Base-by-base conservation (phyloP, 64 coral and sea anemone genomes). In the Montipora cactus region DNA sequence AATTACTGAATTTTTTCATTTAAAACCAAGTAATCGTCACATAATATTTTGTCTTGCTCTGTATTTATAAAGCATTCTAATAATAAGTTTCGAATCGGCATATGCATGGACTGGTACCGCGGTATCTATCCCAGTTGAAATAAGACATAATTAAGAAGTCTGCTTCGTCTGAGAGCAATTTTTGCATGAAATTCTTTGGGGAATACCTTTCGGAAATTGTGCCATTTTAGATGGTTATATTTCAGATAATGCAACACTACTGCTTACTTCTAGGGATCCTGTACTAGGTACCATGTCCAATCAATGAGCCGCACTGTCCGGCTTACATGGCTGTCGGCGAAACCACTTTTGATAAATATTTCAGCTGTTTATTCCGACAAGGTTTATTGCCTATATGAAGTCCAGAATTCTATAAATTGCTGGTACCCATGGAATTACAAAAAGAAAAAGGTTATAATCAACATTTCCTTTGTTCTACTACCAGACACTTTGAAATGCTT, bases 281-380 rank as follows among this genome's bases (percentile, higher is more conserved):
- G 68, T 4, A n/a, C n/a, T n/a, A 21, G 10, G 21, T 12, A 18
- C 18, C 16, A 18, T 16, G 37, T 37, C 37, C 4, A 68, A 18
- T 68, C 18, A 14, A 12, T 68, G 8, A 12, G 64, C 14, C 1
- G 6, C 53, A 14, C 14, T n/a, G 0, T 8, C 64, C 4, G 14
- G 4, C 0, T 15, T 2, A 21, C 19, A 21, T 71, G 5, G 18
- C 21, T 71, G 19, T 71, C 19, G 68, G 68, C 21, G 14, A 71
- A 22, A 22, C 68, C 68, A 71, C 21, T 71, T 5, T 71, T 71
- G 68, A 71, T 71, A 71, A 71, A 71, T 71, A 71, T 71, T 71
- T 71, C 68, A 71, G 18, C 21, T 20, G 68, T 71, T 71, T 71
- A 21, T 71, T 15, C 18, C 21, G 18, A 21, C 68, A 23, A 71